Percentiles rank a stretch among this genome's conserved stretches.
Evolutionary conservation across 1,140 invertebrate genomes (phyloP).

Genomic region (Pogonognathellus flavescens): DNA sequence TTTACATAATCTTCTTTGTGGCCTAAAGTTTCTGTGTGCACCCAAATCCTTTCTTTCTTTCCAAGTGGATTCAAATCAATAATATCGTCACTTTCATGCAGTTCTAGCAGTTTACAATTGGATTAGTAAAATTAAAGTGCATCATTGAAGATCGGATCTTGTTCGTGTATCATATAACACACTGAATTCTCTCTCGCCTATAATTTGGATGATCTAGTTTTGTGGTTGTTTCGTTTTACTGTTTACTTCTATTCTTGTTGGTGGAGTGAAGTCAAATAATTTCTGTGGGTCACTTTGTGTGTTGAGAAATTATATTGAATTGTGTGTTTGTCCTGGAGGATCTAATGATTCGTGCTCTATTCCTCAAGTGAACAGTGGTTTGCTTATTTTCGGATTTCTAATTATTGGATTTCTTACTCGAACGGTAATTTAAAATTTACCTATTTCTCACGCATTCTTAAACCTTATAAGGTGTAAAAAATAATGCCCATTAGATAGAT

Average conservation of each 20-base stretch:
- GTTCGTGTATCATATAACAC: background rate
- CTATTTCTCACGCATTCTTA: no score
- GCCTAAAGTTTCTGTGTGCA: background rate
- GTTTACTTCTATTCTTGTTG: background rate
- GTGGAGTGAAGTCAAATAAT: conserved; percentile 19
- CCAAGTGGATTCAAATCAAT: no score
- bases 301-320: conserved; percentile 4
- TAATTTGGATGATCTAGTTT: background rate
- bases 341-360: conserved; percentile 23
- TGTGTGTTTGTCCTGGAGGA: conserved; percentile 17
- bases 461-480: no score
- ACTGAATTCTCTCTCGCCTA: background rate
- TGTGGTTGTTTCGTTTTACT: background rate
- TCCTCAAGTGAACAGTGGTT: conserved; percentile 15
- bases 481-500: no score
- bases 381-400: conserved; percentile 8
- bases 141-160: background rate
- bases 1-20: background rate
- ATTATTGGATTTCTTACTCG: conserved; percentile 8
- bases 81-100: no score
- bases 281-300: conserved; percentile 21
- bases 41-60: no score
- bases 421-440: background rate
- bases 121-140: no score
- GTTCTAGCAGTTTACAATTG: background rate